Base-by-base conservation (phyloP, 1,140 invertebrate species). In the Ostrea denselamellosa region DNA sequence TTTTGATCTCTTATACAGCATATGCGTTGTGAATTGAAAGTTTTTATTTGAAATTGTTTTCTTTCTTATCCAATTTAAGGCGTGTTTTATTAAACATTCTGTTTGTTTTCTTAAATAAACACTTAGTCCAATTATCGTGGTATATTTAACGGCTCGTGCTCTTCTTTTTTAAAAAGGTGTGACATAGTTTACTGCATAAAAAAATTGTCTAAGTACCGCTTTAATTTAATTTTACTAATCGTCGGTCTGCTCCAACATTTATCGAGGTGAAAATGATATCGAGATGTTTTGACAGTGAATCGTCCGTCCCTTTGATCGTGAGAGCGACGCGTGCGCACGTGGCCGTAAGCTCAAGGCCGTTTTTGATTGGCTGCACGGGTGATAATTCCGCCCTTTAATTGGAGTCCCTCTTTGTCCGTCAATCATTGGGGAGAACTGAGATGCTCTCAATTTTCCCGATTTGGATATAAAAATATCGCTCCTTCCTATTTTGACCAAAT, bases 311-410 rank as follows among this genome's bases (percentile, higher is more conserved):
- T 87, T 87, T 83, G 77, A 87, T 82, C 82, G 86, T 56, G 52
- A 85, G 83, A 87, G 81, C 56, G 85, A 86, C 85, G 86, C 77
- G 71, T 58, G 82, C 65, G 89, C 89, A 89, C 89, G 89, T 89
- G 89, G 87, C 89, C 89, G 28, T 34, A 28, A 85, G 56, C 89
- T 83, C 53, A 51, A 58, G 14, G 85, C 65, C 51, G 83, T 22
- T 86, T 82, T 87, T 86, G 84, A 89, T 89, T 89, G 89, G 89
- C 22, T 86, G 85, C 65, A 56, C 17, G 17, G 34, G 65, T 17
- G 44, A 68, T 87, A 77, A 62, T 71, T 68, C 54, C 89, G 86
- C 86, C 89, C 89, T 53, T 44, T 65, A 71, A 89, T 87, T 87
- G 83, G 86, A 83, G 89, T 84, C 86, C 58, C 85, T 83, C 85